Percentiles rank a stretch among this genome's conserved stretches.
Evolutionary conservation across 2,888 invertebrate genomes (phyloP).

Genomic region (Xylocampa areola): DNA sequence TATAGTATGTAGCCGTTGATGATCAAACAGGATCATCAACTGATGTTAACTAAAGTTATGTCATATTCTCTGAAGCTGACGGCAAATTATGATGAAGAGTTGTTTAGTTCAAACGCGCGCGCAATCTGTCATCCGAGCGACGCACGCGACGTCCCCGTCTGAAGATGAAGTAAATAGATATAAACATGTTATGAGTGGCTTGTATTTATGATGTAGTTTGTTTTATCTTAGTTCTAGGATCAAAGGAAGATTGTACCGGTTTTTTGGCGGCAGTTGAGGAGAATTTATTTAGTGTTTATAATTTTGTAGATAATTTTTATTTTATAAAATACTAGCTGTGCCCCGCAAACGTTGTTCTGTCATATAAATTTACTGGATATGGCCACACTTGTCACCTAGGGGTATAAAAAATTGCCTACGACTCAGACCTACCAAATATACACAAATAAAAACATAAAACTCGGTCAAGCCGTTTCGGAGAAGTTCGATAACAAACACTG

Average conservation of each 20-base stretch:
- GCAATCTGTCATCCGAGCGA: conserved; percentile 34
- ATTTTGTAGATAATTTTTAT: too few relatives aligned
- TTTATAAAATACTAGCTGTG: too few relatives aligned
- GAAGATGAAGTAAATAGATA: conserved; percentile 23
- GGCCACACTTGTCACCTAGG: too few relatives aligned
- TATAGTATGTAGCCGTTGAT: not conserved
- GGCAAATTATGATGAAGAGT: conserved; percentile 53
- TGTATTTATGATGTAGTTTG: conserved; percentile 26
- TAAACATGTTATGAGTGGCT: conserved; percentile 27
- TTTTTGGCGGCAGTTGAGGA: too few relatives aligned
- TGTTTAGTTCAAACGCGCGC: conserved; percentile 27
- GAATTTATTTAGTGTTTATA: not conserved
- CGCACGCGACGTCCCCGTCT: conserved; percentile 5
- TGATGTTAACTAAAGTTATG: conserved; percentile 18
- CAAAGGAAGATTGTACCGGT: conserved; percentile 38
- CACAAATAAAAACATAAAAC: too few relatives aligned
- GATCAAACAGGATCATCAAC: conserved; percentile 18
- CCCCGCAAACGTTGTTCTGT: too few relatives aligned
- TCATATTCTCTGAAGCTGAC: conserved; percentile 20
- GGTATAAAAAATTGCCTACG: too few relatives aligned
- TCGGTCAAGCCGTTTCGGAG: too few relatives aligned
- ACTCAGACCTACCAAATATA: too few relatives aligned
- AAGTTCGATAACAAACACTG: too few relatives aligned
- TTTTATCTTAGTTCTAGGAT: conserved; percentile 32
- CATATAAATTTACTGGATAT: too few relatives aligned